phyloP scores from a whole-genome alignment of 2,888 invertebrate species.

The Andrena chrysosceles region DNA sequence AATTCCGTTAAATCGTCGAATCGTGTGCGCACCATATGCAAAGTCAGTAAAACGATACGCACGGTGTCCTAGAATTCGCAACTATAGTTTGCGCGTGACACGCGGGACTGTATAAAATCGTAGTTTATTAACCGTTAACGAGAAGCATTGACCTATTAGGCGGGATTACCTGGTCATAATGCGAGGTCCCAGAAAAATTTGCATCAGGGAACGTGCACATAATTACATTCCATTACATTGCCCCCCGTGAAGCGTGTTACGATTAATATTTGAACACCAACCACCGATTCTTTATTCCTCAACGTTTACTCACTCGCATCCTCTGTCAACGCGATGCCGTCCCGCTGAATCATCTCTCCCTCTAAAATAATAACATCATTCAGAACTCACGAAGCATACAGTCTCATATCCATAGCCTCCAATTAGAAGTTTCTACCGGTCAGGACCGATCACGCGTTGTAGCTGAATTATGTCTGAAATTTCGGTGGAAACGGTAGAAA shows the following conservation, averaged over 20 bases:
- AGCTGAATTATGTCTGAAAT: not conserved
- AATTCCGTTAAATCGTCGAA: not conserved
- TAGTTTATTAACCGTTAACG: not conserved
- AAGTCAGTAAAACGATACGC: constrained; percentile 33
- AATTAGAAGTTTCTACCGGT: not conserved
- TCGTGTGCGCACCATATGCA: not conserved
- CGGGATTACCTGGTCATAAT: not conserved
- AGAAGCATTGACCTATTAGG: not conserved
- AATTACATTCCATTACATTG: too few species aligned
- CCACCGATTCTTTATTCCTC: too few species aligned
- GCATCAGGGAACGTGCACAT: not conserved
- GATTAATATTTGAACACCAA: too few species aligned
- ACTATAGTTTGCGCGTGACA: constrained; percentile 15
- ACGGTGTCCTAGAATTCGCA: constrained; percentile 24
- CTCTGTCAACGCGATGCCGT: too few species aligned
- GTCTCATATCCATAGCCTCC: too few species aligned
- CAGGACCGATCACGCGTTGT: not conserved
- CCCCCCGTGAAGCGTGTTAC: too few species aligned
- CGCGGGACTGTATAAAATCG: not conserved
- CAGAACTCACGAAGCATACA: not conserved
- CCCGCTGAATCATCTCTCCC: too few species aligned
- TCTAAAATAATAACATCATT: not conserved
- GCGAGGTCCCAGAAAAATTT: not conserved
- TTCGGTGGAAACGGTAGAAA: not conserved
- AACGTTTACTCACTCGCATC: too few species aligned